Evolutionary conservation across 2,797 vertebrate species (phyloP).

Genomic region (Triplophysa yarkandensis): DNA sequence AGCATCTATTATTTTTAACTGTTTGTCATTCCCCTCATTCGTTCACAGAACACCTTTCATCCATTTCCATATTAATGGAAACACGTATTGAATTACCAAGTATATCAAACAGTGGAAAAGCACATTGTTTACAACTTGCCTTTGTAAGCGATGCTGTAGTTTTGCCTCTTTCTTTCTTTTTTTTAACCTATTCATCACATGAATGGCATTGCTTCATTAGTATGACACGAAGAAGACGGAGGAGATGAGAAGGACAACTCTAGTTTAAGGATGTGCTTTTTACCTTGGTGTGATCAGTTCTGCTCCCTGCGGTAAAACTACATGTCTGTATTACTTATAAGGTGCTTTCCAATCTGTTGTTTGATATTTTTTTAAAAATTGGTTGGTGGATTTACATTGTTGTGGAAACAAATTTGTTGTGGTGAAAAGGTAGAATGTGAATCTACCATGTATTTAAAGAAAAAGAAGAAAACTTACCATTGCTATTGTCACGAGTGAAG

Average conservation of each 20-base stretch:
- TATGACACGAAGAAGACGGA: slow-evolving; percentile 33
- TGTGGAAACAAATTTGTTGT: no score
- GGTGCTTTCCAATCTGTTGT: background rate
- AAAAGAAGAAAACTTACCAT: no score
- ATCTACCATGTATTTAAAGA: no score
- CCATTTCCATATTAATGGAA: slow-evolving; percentile 70
- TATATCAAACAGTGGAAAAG: slow-evolving; percentile 54
- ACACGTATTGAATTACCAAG: slow-evolving; percentile 51
- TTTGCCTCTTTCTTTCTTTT: background rate
- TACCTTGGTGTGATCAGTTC: slow-evolving; percentile 29
- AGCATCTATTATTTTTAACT: slow-evolving; percentile 48
- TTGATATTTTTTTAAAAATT: background rate
- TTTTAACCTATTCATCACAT: slow-evolving; percentile 40
- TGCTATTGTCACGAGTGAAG: no score
- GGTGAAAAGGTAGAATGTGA: no score
- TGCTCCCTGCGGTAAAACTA: slow-evolving; percentile 51
- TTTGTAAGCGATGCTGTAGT: slow-evolving; percentile 44
- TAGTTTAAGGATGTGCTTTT: slow-evolving; percentile 45
- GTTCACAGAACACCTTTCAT: slow-evolving; percentile 55
- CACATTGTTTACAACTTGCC: slow-evolving; percentile 6
- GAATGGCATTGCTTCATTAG: slow-evolving; percentile 40
- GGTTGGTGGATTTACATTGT: no score
- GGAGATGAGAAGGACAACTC: slow-evolving; percentile 37
- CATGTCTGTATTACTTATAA: slow-evolving; percentile 15
- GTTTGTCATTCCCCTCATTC: slow-evolving; percentile 49